Percentiles rank a stretch among this genome's conserved stretches.
Evolutionary conservation across 1,140 invertebrate genomes (phyloP).

Genomic region (Charaxes varanes): DNA sequence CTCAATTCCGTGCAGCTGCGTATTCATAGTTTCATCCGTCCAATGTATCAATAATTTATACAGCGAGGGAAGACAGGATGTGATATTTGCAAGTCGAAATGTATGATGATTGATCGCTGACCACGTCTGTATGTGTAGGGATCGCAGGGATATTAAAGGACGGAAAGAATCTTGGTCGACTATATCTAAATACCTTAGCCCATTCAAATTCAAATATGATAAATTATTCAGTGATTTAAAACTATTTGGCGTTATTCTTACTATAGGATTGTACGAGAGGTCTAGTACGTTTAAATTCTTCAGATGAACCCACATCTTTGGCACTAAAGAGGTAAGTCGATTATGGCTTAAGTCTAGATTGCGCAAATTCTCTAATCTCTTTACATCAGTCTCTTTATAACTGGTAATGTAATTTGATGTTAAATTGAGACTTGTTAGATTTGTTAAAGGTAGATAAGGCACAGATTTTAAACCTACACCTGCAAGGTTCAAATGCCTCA

Average conservation of each 20-base stretch:
- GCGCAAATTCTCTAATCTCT: conserved; percentile 77
- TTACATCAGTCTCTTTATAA: conserved; percentile 77
- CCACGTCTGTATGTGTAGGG: conserved; percentile 56
- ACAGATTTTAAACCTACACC: conserved; percentile 83
- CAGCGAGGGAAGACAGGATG: conserved; percentile 69
- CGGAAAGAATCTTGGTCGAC: conserved; percentile 80
- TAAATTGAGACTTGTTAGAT: conserved; percentile 84
- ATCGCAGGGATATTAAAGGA: conserved; percentile 75
- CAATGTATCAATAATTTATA: conserved; percentile 82
- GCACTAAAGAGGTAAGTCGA: conserved; percentile 78
- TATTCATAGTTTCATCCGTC: conserved; percentile 80
- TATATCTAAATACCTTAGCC: conserved; percentile 75
- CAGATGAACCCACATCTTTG: conserved; percentile 76
- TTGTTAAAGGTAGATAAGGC: conserved; percentile 82
- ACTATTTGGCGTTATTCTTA: conserved; percentile 71
- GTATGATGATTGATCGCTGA: conserved; percentile 77
- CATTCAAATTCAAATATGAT: conserved; percentile 74
- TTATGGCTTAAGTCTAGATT: conserved; percentile 81
- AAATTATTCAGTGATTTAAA: conserved; percentile 75
- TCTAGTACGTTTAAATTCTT: conserved; percentile 77
- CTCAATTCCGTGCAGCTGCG: conserved; percentile 80
- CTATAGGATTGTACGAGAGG: conserved; percentile 79
- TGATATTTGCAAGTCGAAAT: conserved; percentile 70
- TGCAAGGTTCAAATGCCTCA: conserved; percentile 84
- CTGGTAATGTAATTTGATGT: conserved; percentile 82